Conservation (phyloP, 1,140 invertebrate genomes). For the Bombus fervidus region DNA sequence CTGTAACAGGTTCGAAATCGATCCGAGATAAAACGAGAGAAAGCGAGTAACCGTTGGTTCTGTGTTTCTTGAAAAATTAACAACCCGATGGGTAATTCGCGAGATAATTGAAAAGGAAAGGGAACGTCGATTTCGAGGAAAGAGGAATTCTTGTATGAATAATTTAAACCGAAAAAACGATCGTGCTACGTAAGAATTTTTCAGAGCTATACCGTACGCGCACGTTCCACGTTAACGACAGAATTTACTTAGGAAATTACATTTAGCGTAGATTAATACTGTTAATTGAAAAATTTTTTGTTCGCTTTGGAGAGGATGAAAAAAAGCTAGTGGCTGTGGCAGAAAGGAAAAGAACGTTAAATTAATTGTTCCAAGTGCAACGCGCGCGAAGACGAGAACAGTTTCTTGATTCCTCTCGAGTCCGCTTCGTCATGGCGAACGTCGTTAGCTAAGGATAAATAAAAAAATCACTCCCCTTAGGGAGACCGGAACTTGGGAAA, state of each 20-base stretch:
- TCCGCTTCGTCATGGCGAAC: slow-evolving; percentile 8
- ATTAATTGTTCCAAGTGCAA: slow-evolving; percentile 22
- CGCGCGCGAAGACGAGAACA: neutral
- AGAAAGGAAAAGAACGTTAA: neutral
- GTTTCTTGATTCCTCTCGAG: slow-evolving; percentile 16
- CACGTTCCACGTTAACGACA: neutral
- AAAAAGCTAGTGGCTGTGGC: neutral
- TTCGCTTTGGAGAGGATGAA: too few relatives aligned
- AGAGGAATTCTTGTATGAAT: neutral
- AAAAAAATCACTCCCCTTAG: slow-evolving; percentile 1
- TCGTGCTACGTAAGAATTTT: neutral
- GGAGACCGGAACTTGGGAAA: neutral
- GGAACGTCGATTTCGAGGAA: neutral
- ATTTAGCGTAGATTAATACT: neutral
- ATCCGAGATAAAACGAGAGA: neutral
- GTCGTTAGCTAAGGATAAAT: slow-evolving; percentile 22
- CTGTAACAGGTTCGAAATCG: neutral
- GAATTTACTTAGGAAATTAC: slow-evolving; percentile 14
- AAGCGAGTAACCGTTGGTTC: neutral
- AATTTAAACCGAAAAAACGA: neutral
- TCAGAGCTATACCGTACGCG: neutral
- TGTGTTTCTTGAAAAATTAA: neutral
- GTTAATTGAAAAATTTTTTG: slow-evolving; percentile 22
- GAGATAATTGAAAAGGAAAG: neutral
- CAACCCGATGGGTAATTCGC: neutral